phyloP scores from a whole-genome alignment of 2,113 vertebrate species.

The Microtus montanus region DNA sequence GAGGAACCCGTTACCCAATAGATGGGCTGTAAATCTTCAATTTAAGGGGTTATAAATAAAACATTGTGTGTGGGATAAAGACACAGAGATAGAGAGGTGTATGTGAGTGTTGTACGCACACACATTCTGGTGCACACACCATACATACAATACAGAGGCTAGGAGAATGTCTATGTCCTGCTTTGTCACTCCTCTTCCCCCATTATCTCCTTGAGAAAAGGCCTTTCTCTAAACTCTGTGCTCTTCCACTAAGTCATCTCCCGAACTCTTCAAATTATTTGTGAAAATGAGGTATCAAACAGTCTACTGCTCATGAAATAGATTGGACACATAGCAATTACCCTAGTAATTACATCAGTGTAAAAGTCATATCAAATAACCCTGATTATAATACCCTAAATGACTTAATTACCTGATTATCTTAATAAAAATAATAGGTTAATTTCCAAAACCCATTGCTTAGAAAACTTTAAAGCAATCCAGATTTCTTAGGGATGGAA shows the following conservation, averaged over 20 bases:
- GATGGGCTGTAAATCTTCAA: not conserved
- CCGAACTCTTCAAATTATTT: not conserved
- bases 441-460: constrained; percentile 58
- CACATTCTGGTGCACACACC: no score
- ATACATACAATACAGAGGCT: not conserved
- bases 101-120: not conserved
- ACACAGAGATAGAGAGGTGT: not conserved
- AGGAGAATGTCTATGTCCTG: not conserved
- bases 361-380: constrained; percentile 58
- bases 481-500: constrained; percentile 34
- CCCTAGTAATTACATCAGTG: constrained; percentile 42
- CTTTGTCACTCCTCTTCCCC: not conserved
- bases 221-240: not conserved
- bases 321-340: constrained; percentile 41
- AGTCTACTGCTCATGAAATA: not conserved
- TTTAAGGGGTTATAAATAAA: constrained; percentile 15
- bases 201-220: not conserved
- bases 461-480: constrained; percentile 52
- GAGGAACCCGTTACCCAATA: not conserved
- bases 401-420: constrained; percentile 62
- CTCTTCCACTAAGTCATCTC: not conserved
- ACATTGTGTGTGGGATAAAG: not conserved
- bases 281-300: constrained; percentile 27
- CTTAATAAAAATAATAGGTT: constrained; percentile 57
- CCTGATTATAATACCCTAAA: constrained; percentile 53